phyloP scores from a whole-genome alignment of 1,140 invertebrate species.

The Drosophila guanche region DNA sequence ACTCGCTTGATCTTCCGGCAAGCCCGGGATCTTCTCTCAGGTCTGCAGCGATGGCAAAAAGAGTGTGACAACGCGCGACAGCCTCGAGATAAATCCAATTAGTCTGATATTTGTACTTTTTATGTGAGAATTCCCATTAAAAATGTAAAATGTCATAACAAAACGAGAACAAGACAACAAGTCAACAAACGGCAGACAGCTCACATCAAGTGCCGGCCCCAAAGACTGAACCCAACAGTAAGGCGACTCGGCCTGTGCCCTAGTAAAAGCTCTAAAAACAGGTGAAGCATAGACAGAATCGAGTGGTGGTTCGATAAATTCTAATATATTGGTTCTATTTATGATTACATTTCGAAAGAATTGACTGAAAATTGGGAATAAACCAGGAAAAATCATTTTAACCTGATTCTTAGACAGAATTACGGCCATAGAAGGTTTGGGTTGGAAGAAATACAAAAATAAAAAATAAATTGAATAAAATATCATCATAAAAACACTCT shows the following conservation, averaged over 20 bases:
- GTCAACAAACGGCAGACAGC: conserved; percentile 49
- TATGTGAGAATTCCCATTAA: conserved; percentile 83
- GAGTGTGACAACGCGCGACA: conserved; percentile 81
- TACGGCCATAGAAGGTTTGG: not conserved
- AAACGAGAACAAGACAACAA: conserved; percentile 80
- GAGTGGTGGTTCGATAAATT: not conserved
- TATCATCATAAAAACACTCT: not conserved
- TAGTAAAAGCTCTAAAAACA: conserved; percentile 1
- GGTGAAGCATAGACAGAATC: not conserved
- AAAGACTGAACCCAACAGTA: not conserved
- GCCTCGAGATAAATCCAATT: conserved; percentile 83
- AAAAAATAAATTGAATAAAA: too few relatives aligned
- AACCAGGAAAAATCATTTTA: too few relatives aligned
- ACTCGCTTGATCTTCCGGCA: conserved; percentile 71
- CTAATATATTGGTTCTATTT: too few relatives aligned
- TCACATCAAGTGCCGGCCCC: conserved; percentile 26
- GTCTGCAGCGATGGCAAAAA: conserved; percentile 45
- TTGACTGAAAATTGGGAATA: too few relatives aligned
- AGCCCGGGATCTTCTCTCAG: conserved; percentile 10
- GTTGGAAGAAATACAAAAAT: too few relatives aligned
- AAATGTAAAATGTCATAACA: conserved; percentile 82
- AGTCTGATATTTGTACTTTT: conserved; percentile 84
- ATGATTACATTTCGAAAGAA: too few relatives aligned
- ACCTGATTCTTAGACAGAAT: too few relatives aligned
- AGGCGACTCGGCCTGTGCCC: conserved; percentile 32